Conservation (phyloP, 53 echinoderm and acorn worm genomes). For the Antedon mediterranea region DNA sequence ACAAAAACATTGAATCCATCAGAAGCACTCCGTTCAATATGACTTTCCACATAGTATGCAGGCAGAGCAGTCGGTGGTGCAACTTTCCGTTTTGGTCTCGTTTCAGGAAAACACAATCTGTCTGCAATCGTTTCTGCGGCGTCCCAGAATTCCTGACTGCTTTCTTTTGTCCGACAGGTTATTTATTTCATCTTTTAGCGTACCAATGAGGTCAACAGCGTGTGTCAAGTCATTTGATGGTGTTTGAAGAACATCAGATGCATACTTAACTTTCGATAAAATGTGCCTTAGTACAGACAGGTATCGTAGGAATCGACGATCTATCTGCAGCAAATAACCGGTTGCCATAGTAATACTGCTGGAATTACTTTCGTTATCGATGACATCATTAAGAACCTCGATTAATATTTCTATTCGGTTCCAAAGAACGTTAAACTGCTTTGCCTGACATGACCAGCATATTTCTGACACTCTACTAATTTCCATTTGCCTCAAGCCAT, state of each 20-base stretch:
- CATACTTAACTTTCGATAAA: neutral
- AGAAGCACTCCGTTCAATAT: no score
- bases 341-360: neutral
- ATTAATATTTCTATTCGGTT: no score
- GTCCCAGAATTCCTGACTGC: neutral
- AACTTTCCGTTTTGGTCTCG: no score
- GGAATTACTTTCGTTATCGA: neutral
- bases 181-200: neutral
- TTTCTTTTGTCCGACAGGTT: no score
- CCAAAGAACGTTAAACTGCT: no score
- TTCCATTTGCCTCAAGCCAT: no score
- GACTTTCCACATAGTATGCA: no score
- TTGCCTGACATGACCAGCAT: no score
- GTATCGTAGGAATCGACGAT: neutral
- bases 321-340: neutral
- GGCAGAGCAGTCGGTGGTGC: no score
- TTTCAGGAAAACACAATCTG: no score
- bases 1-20: no score
- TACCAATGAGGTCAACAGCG: neutral
- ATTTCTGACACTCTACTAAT: neutral
- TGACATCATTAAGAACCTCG: neutral
- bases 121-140: neutral
- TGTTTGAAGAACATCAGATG: neutral
- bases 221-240: neutral
- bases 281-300: neutral